A percentile compares a stretch with the other conserved stretches of the same genome.
These are phyloP conservation scores for Muschampia plurimacula DNA, from an alignment of 2,888 invertebrate species.

Conservation along the genomic window DNA sequence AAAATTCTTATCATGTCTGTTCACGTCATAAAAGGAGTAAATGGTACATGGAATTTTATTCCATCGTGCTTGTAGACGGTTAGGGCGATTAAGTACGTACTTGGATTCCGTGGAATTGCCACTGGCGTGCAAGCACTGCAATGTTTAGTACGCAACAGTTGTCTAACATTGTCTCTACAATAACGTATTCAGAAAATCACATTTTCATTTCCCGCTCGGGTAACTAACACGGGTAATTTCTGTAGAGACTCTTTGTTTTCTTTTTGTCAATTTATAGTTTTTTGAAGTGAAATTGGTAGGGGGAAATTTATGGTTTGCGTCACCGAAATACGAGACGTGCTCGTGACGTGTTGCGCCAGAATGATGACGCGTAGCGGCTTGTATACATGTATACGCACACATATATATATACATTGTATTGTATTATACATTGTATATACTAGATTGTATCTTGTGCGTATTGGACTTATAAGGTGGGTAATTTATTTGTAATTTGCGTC, in stretches of 20 bases:
- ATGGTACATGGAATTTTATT: conserved; percentile 2
- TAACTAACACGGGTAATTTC: conserved; percentile 2
- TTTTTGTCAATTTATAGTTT: background rate
- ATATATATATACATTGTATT: no score
- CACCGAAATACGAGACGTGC: no score
- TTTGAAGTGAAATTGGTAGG: no score
- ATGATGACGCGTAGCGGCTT: no score
- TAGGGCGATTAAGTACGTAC: conserved; percentile 22
- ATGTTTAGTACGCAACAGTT: conserved; percentile 30
- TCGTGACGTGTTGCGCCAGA: no score
- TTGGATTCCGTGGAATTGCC: conserved; percentile 20
- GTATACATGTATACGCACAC: no score
- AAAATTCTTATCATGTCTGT: background rate
- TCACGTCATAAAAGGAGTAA: background rate
- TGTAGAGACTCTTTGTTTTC: background rate
- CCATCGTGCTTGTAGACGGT: conserved; percentile 2
- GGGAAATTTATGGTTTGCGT: no score
- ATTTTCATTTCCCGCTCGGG: background rate
- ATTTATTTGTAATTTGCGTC: no score
- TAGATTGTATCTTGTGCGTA: no score
- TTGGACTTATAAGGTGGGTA: no score
- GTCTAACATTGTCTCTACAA: conserved; percentile 21
- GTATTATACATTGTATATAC: no score
- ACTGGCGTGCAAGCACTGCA: conserved; percentile 13
- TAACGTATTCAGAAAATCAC: conserved; percentile 15